These are phyloP conservation scores for Chloroclysta siterata DNA, from an alignment of 2,888 invertebrate genomes.

Conservation along the genomic window DNA sequence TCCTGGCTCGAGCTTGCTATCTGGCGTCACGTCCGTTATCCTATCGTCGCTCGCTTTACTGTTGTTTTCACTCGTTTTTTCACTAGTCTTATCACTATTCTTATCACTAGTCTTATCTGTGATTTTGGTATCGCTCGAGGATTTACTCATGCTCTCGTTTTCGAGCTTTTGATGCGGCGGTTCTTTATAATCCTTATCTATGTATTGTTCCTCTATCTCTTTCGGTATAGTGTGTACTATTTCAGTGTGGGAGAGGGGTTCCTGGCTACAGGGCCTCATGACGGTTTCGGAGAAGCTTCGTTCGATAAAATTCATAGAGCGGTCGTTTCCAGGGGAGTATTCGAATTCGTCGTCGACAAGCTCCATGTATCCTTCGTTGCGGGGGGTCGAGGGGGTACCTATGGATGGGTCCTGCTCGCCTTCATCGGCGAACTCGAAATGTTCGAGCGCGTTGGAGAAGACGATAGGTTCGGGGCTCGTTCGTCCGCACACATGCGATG, in stretches of 20 bases:
- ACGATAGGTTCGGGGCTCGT: conserved; percentile 65
- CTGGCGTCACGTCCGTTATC: conserved; percentile 31
- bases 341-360: conserved; percentile 77
- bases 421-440: conserved; percentile 94
- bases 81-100: conserved; percentile 26
- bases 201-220: conserved; percentile 36
- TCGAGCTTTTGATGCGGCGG: conserved; percentile 40
- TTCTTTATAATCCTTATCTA: conserved; percentile 23
- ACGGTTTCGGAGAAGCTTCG: conserved; percentile 72
- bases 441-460: conserved; percentile 87
- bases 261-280: conserved; percentile 57
- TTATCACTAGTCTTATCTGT: conserved; percentile 38
- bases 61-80: conserved; percentile 31
- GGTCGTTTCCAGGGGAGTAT: conserved; percentile 71
- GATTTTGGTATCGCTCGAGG: conserved; percentile 45
- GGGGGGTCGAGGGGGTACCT: conserved; percentile 76
- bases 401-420: conserved; percentile 92
- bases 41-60: conserved; percentile 36
- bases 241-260: conserved; percentile 38
- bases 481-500: conserved; percentile 77
- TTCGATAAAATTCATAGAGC: conserved; percentile 85
- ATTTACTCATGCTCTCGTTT: conserved; percentile 52
- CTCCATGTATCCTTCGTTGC: conserved; percentile 76
- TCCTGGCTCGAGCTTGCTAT: conserved; percentile 48
- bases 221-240: conserved; percentile 42